Evolutionary conservation across 2,797 vertebrate species (phyloP).

Genomic region (Falco rusticolus): DNA sequence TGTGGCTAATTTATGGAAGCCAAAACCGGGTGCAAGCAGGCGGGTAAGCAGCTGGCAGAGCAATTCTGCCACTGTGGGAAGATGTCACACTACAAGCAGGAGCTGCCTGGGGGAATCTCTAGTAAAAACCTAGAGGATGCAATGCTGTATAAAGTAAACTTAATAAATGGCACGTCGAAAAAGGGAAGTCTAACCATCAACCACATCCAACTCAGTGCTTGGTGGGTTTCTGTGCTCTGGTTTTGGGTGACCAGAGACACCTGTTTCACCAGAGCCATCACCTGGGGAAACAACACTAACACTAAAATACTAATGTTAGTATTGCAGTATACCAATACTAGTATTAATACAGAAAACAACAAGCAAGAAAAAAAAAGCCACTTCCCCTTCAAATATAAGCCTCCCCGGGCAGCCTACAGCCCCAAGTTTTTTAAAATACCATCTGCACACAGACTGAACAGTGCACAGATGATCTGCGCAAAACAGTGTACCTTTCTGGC

Average conservation of each 20-base stretch:
- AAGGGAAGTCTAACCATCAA: background rate
- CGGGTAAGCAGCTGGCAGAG: background rate
- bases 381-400: background rate
- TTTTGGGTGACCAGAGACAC: background rate
- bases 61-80: background rate
- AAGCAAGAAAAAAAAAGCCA: background rate
- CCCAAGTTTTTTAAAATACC: background rate
- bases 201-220: background rate
- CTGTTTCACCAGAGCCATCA: background rate
- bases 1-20: background rate
- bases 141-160: background rate
- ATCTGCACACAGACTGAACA: background rate
- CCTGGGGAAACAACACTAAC: background rate
- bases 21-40: background rate
- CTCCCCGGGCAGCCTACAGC: background rate
- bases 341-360: background rate
- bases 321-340: background rate
- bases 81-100: background rate
- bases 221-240: background rate
- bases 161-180: background rate
- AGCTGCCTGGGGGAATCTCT: background rate
- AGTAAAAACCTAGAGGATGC: background rate
- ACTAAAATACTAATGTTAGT: background rate
- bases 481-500: background rate
- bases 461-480: background rate